Conservation (phyloP, 2,113 vertebrate species). For the Rhagologus leucostigma region DNA sequence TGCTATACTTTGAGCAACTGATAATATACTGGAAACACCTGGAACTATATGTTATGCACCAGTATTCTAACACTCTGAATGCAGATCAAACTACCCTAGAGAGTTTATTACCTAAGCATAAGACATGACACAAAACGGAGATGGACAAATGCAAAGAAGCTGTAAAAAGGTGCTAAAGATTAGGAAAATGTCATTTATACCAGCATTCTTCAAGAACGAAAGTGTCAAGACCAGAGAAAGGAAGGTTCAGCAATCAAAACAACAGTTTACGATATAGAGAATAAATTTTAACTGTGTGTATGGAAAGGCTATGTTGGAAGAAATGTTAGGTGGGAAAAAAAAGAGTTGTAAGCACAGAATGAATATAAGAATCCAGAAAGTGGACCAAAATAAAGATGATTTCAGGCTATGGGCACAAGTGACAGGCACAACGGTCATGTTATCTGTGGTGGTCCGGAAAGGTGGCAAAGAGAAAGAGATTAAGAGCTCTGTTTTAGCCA, state of each 20-base stretch:
- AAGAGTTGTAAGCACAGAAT: neutral
- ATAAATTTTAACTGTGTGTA: neutral
- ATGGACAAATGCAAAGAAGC: neutral
- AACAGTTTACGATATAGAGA: neutral
- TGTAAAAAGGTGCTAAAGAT: neutral
- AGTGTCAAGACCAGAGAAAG: neutral
- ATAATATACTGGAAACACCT: neutral
- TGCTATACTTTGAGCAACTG: neutral
- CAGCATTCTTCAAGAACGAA: neutral
- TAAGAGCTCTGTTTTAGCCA: slow-evolving; percentile 42
- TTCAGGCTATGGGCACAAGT: neutral
- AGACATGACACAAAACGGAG: neutral
- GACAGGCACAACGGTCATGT: slow-evolving; percentile 1
- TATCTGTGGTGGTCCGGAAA: slow-evolving; percentile 11
- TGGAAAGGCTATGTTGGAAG: neutral
- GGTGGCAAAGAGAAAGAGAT: slow-evolving; percentile 58
- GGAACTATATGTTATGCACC: neutral
- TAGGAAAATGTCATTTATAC: neutral
- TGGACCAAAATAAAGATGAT: slow-evolving; percentile 35
- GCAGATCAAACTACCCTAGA: neutral
- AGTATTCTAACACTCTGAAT: neutral
- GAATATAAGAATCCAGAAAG: slow-evolving; percentile 28
- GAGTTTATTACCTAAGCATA: neutral
- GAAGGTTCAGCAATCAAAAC: neutral
- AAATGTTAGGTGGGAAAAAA: neutral